Base-by-base conservation (phyloP, 2,888 invertebrate genomes). In the Philopedon plagiatum region DNA sequence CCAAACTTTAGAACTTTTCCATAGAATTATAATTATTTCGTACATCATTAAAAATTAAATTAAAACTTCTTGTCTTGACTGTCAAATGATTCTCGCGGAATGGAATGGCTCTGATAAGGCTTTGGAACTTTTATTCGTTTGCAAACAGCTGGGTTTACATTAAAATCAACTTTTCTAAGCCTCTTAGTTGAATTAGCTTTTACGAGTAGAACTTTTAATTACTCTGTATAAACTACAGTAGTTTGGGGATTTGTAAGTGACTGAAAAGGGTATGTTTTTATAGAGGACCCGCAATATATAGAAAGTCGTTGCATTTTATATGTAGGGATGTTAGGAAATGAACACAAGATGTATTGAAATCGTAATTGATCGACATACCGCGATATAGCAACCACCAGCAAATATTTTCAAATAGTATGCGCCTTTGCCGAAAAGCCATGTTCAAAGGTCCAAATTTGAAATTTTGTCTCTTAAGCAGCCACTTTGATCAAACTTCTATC, bases 31-130 rank as follows among this genome's bases (percentile, higher is more conserved):
- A 46, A 46, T 46, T 46, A 46, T 46, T 46, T 46, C 23, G 23
- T 46, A 46, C 46, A 46, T 46, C 21, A 46, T 46, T 46, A 46
- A 46, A 46, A 46, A 46, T 46, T 46, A 46, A 46, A 46, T 46
- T 46, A 46, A n/a, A 46, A 46, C 46, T 46, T 46, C 23, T 46
- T 46, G 46, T 23, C 46, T 46, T 23, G 23, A 21, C n/a, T 46
- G 46, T 46, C 46, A 46, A 46, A 46, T 46, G 21, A 46, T 46
- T 46, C 23, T 46, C 46, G 46, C 21, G 21, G n/a, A 23, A 46
- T 46, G n/a, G 11, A 46, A 46, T 5, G 46, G 18, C 7, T 15
- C 19, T 2, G 19, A 19, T 19, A 1, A 44, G 15, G 39, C 39
- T 39, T 44, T 19, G 7, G 18, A 44, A 44, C 18, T 44, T 44